Evolutionary conservation across 2,113 vertebrate genomes (phyloP).

Genomic region (Bufo bufo): DNA sequence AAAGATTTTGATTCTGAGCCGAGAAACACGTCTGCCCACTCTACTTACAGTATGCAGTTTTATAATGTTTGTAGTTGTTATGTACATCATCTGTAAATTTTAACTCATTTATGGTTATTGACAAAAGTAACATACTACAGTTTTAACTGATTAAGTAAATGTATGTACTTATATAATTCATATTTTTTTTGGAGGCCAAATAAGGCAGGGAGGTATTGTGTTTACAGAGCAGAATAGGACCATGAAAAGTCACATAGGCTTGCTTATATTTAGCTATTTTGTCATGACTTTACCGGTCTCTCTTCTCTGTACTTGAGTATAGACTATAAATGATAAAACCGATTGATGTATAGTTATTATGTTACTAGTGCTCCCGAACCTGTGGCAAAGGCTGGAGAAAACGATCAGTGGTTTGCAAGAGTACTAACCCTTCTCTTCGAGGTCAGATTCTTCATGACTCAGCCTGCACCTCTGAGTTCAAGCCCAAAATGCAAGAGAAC

Average conservation of each 20-base stretch:
- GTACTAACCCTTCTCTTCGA: conserved; percentile 63
- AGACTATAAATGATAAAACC: neutral
- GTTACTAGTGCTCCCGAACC: conserved; percentile 81
- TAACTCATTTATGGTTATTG: too few species aligned
- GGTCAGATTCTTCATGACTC: conserved; percentile 69
- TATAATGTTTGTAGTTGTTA: too few species aligned
- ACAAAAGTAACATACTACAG: too few species aligned
- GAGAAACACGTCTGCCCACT: too few species aligned
- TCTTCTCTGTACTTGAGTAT: neutral
- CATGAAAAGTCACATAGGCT: neutral
- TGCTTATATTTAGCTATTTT: neutral
- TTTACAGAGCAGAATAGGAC: too few species aligned
- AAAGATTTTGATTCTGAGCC: too few species aligned
- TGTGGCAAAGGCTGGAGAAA: conserved; percentile 84
- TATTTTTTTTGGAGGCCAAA: too few species aligned
- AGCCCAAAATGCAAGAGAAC: conserved; percentile 77
- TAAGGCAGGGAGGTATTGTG: too few species aligned
- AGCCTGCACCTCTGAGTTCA: conserved; percentile 70
- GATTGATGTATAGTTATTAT: neutral
- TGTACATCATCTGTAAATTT: too few species aligned
- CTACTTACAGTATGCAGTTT: too few species aligned
- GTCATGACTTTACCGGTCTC: neutral
- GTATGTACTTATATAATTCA: too few species aligned
- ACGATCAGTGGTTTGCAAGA: conserved; percentile 77
- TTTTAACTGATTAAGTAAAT: too few species aligned